Evolutionary conservation across 2,113 vertebrate genomes (phyloP), one percentile per base, ranked within the genome.

Genomic region (Hippoglossus stenolepis): DNA sequence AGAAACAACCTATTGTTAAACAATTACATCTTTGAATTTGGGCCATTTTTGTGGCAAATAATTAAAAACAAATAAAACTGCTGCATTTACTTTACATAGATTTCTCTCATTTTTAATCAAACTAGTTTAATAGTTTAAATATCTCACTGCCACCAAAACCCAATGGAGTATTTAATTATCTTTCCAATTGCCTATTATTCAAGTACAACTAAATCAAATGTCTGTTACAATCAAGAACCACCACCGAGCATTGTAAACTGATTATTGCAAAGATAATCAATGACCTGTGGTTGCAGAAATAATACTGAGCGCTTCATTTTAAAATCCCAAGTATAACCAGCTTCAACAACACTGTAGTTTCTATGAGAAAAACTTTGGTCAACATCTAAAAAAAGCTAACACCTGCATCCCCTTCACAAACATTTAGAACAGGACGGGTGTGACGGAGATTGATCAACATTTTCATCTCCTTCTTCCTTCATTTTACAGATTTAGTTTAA

Each of bases 341-440:
- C 38, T 72, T 24, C 23, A 21, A 49, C 23, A 70, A 74, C n/a
- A 60, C 26, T 18, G 47, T 65, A 65, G 26, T 71, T 68, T 62
- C 28, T 24, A 28, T 6, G 21, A 66, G 49, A 65, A 82, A 82
- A 80, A 73, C 78, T 84, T 87, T 84, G 81, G 61, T 82, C 58
- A 65, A 53, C 23, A 23, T 59, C 38, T 61, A 49, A 20, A 26
- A 57, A 43, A 62, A 59, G 28, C 54, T 73, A 74, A 66, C 9
- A 49, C 31, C 20, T 40, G 17, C 4, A 31, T 62, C 53, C 14
- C 11, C 54, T 28, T 67, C 4, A 64, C 70, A 66, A 79, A 23
- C 2, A 0, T 65, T 40, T 59, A 24, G 7, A 35, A 78, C 12
- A 21, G 7, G 61, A 77, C 45, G 11, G 49, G 45, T 75, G 68